Evolutionary conservation across 1,140 invertebrate genomes (phyloP), one percentile per base, ranked within the genome.

Genomic region (Drosophila athabasca): DNA sequence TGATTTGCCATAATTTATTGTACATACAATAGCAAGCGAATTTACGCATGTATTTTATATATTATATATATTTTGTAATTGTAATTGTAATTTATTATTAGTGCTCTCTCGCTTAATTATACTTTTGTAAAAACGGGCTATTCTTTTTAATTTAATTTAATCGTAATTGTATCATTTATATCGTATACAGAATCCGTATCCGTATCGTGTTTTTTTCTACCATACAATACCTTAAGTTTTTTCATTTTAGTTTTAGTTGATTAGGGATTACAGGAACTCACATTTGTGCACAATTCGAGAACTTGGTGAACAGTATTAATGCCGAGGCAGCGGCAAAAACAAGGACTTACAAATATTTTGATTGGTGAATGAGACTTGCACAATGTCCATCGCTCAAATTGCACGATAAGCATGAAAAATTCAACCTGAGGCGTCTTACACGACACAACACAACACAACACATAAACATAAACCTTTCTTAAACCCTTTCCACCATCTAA

Each of bases 251-350:
- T 70, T 73, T 85, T 65, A 87, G 65, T 77, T 77, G 11, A 54
- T 61, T 77, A 87, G 76, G 65, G 59, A 64, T 78, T 76, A 78
- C 78, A 67, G 82, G 68, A 39, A 78, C 64, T 76, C 76, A 77
- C 59, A 70, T 35, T 67, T 77, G 72, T 81, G 80, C 73, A 80
- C 81, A 87, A 85, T 87, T 87, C 58, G 57, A 87, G 88, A 88
- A 39, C 35, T 87, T 87, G 82, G 83, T 88, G 79, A 87, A 82
- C 83, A 87, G 82, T 87, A 87, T 87, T 87, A 87, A 81, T 62
- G 79, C 83, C 82, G 41, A 69, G 75, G 74, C 79, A 78, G 81
- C 65, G 74, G 72, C 72, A 46, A 76, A 68, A 71, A 49, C 62
- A 82, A 39, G 35, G 61, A 84, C 58, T 62, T 87, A 84, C 76